phyloP scores from a whole-genome alignment of 2,888 invertebrate species.

The Trypoxylon attenuatum region DNA sequence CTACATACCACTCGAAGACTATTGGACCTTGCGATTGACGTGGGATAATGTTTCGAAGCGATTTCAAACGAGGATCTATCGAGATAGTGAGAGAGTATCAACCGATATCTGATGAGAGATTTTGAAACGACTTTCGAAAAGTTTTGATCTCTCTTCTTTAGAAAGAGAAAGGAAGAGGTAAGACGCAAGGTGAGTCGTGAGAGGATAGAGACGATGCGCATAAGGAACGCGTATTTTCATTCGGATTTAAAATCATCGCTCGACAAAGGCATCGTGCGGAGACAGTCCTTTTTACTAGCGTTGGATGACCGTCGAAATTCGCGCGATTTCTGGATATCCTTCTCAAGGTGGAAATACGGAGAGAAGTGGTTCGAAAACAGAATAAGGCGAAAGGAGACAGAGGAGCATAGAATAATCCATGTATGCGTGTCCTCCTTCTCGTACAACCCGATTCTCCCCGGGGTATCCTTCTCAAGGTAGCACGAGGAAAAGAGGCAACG shows the following conservation, averaged over 20 bases:
- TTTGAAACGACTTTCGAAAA: not conserved
- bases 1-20: no score
- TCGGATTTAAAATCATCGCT: not conserved
- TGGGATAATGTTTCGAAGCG: no score
- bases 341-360: slow-evolving; percentile 40
- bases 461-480: slow-evolving; percentile 61
- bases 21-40: no score
- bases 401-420: slow-evolving; percentile 40
- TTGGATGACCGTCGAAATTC: slow-evolving; percentile 24
- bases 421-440: slow-evolving; percentile 43
- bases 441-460: slow-evolving; percentile 23
- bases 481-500: slow-evolving; percentile 34
- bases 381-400: slow-evolving; percentile 17
- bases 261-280: slow-evolving; percentile 14
- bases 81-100: no score
- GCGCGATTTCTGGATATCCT: slow-evolving; percentile 40
- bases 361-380: slow-evolving; percentile 22
- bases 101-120: no score
- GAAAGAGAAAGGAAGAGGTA: not conserved
- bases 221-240: not conserved
- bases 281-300: slow-evolving; percentile 23
- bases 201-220: not conserved
- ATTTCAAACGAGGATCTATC: no score
- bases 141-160: not conserved
- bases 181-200: not conserved